Base-by-base conservation (phyloP, 2,797 vertebrate genomes). In the Gymnoscopelus microlampas region DNA sequence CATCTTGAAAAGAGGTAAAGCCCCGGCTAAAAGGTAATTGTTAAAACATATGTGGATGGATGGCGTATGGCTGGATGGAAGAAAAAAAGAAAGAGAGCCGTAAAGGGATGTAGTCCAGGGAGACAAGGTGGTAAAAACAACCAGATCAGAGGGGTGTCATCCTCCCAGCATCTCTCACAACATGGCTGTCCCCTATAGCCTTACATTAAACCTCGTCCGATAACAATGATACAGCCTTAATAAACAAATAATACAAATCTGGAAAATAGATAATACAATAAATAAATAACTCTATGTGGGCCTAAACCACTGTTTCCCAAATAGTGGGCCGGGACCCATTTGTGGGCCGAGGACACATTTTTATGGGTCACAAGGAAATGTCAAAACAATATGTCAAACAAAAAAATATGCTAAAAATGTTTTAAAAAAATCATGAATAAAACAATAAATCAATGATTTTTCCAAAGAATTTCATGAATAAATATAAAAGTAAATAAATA, bases 1-100 rank as follows among this genome's bases (percentile, higher is more conserved):
- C 93, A 93, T 93, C 91, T 94, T 93, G 92, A 93, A 94, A 94
- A 94, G 85, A 86, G 76, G 86, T 90, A 87, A 87, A 83, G 73
- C 78, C 66, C 73, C 14, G 78, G 69, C 81, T 80, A 83, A 91
- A 87, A 90, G 84, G 89, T 91, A 89, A 94, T 93, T 73, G 88
- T 88, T 89, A 89, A 91, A 94, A 91, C 93, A 94, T 85, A 89
- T 93, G 93, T 90, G 85, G 84, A 83, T 56, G 76, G 83, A 83
- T 56, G 76, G 83, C 79, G 79, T 83, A 78, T 66, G 77, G 88
- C 82, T 89, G 87, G 83, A 87, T 87, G 76, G 85, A 84, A 83
- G 71, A 71, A 44, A 44, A 8, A 44, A 44, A 44, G 39, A 44
- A 44, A 44, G 78, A 69, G 60, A 81, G 60, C 76, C 57, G 70